Evolutionary conservation across 2,888 invertebrate genomes (phyloP).

Genomic region (Neocrepidodera transversa): DNA sequence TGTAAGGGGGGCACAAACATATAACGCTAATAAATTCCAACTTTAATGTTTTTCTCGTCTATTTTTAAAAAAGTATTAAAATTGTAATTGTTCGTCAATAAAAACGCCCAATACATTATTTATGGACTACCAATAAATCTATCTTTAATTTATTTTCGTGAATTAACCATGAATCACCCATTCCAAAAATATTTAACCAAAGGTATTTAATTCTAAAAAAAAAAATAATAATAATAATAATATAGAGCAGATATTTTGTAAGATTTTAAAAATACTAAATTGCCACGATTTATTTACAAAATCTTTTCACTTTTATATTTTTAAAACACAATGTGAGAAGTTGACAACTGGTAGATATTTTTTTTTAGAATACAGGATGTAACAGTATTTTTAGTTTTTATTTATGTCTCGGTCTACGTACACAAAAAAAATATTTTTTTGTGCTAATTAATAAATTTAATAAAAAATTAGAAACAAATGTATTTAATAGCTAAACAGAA

Average conservation of each 20-base stretch:
- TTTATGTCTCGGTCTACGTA: no score
- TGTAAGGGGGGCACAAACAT: no score
- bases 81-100: background rate
- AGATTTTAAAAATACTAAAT: no score
- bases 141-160: background rate
- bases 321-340: conserved; percentile 8
- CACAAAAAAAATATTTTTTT: no score
- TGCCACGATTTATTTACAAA: background rate
- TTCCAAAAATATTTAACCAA: background rate
- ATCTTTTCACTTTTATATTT: conserved; percentile 12
- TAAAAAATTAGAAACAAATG: no score
- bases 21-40: no score
- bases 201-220: no score
- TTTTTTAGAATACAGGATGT: conserved; percentile 13
- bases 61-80: background rate
- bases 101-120: background rate
- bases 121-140: background rate
- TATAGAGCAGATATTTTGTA: no score
- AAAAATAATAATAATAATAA: no score
- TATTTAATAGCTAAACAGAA: no score
- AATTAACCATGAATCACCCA: background rate
- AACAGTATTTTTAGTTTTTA: background rate
- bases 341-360: conserved; percentile 8
- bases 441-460: no score
- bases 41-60: background rate